A percentile compares a stretch with the other conserved stretches of the same genome.
Conservation (phyloP, 2,888 invertebrate species). For the Synergus umbraculus region DNA sequence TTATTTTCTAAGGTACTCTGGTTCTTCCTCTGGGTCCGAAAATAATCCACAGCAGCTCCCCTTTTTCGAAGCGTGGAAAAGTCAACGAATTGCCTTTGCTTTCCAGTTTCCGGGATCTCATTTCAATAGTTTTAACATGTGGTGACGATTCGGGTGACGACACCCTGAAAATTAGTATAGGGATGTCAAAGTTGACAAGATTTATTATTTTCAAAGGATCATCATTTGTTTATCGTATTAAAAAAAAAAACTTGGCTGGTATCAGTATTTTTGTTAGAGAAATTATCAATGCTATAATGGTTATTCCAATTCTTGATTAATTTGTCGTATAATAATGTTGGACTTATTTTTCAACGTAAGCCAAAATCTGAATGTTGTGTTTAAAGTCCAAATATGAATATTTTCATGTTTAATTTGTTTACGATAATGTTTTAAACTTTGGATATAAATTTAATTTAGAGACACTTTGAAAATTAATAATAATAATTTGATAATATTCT, state of each 20-base stretch:
- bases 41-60: background rate
- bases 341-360: background rate
- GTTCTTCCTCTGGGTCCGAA: conserved; percentile 13
- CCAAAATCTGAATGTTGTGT: background rate
- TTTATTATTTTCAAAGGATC: background rate
- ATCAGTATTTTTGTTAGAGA: background rate
- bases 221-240: background rate
- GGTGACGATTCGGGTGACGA: background rate
- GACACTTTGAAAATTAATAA: no score
- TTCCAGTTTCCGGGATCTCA: conserved; percentile 14
- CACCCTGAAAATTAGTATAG: conserved; percentile 17
- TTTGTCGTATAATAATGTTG: background rate
- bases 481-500: no score
- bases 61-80: conserved; percentile 18
- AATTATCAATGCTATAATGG: background rate
- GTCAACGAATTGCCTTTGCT: background rate
- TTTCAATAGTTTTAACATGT: conserved; percentile 26
- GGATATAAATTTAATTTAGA: background rate
- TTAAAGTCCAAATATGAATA: background rate
- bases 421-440: background rate
- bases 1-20: conserved; percentile 6
- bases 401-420: background rate
- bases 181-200: background rate
- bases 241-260: background rate
- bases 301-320: background rate